Evolutionary conservation across 2,888 invertebrate species (phyloP).

Genomic region (Lepidochrysops patricia): DNA sequence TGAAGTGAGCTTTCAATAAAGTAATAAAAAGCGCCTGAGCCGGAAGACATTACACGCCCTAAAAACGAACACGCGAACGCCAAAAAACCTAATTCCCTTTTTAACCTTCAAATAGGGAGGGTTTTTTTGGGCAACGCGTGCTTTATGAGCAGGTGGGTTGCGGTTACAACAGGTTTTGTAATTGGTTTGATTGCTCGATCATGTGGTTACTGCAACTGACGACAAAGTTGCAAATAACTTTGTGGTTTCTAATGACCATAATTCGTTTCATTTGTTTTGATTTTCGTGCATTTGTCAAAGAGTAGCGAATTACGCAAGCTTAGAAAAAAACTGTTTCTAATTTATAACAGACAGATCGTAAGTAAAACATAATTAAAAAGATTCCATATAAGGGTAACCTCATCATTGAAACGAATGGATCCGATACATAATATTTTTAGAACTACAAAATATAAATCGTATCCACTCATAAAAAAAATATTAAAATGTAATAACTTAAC

Average conservation of each 20-base stretch:
- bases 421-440: too few species aligned
- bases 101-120: conserved; percentile 35
- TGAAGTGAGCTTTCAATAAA: conserved; percentile 5
- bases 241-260: background rate
- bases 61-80: conserved; percentile 51
- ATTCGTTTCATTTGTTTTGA: background rate
- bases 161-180: conserved; percentile 7
- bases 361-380: too few species aligned
- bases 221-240: background rate
- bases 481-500: background rate
- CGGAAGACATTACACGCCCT: conserved; percentile 57
- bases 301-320: too few species aligned
- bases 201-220: background rate
- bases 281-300: too few species aligned
- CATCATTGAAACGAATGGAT: too few species aligned
- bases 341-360: too few species aligned
- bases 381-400: too few species aligned
- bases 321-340: too few species aligned
- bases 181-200: background rate
- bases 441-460: too few species aligned
- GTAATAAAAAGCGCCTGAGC: conserved; percentile 37
- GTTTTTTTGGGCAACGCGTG: conserved; percentile 20
- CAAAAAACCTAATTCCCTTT: conserved; percentile 61
- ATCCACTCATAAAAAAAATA: background rate
- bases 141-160: conserved; percentile 5